phyloP scores from a whole-genome alignment of 1,140 invertebrate genomes.

The Drosophila malerkotliana region DNA sequence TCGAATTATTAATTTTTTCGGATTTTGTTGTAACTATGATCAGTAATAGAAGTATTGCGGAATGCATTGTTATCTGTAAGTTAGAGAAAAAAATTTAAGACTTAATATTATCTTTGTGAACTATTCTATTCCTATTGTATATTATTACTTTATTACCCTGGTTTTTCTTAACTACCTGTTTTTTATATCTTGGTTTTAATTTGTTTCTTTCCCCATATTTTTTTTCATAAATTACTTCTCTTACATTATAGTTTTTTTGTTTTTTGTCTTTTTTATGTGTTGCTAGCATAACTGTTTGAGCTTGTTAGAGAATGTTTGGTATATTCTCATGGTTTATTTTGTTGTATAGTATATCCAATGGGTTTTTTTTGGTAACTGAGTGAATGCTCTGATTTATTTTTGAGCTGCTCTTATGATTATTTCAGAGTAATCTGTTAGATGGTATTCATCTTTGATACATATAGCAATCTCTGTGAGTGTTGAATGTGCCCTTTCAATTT shows the following conservation, averaged over 20 bases:
- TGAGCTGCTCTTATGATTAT: slow-evolving; percentile 11
- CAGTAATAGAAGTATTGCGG: too few species aligned
- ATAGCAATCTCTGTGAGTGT: slow-evolving; percentile 1
- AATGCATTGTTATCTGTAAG: too few species aligned
- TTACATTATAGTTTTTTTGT: slow-evolving; percentile 5
- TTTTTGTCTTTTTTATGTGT: slow-evolving; percentile 3
- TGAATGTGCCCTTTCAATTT: not conserved
- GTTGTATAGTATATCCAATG: slow-evolving; percentile 3
- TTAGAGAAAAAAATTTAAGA: too few species aligned
- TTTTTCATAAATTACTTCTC: slow-evolving; percentile 1
- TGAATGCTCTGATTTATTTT: slow-evolving; percentile 3
- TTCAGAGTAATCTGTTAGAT: slow-evolving; percentile 6
- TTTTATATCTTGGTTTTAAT: slow-evolving; percentile 2
- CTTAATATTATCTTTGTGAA: not conserved
- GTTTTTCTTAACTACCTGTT: slow-evolving; percentile 3
- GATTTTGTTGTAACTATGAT: too few species aligned
- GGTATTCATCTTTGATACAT: slow-evolving; percentile 4
- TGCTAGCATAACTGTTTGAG: slow-evolving; percentile 4
- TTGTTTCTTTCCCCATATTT: slow-evolving; percentile 16
- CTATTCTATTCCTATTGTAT: not conserved
- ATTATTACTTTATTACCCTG: slow-evolving; percentile 4
- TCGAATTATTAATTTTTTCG: too few species aligned
- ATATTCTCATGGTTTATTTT: slow-evolving; percentile 6
- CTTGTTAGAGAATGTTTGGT: not conserved
- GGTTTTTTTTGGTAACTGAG: not conserved